Conservation (phyloP, 1,140 invertebrate species). For the Schlechtendalia chinensis region DNA sequence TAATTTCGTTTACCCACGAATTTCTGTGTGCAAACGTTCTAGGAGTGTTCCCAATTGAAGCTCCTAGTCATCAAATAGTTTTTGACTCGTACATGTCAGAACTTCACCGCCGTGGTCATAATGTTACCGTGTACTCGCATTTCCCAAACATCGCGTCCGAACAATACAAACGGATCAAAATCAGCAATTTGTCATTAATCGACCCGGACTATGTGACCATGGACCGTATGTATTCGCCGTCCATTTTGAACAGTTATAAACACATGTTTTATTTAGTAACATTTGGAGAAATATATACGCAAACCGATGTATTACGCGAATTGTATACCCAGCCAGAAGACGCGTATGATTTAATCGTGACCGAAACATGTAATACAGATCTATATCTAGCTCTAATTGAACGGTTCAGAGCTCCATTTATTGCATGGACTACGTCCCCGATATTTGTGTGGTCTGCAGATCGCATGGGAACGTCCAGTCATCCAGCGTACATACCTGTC, state of each 20-base stretch:
- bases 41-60: conserved; percentile 54
- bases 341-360: conserved; percentile 55
- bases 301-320: not conserved
- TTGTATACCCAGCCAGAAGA: conserved; percentile 51
- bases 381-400: conserved; percentile 54
- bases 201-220: not conserved
- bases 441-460: conserved; percentile 64
- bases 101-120: conserved; percentile 54
- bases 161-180: conserved; percentile 58
- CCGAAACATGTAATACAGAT: conserved; percentile 53
- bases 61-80: conserved; percentile 56
- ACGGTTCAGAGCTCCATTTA: conserved; percentile 58
- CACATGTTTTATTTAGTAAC: conserved; percentile 14
- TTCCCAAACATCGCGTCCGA: conserved; percentile 58
- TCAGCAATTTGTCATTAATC: not conserved
- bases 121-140: conserved; percentile 55
- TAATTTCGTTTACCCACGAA: not conserved
- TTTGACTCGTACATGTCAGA: conserved; percentile 55
- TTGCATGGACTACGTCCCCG: conserved; percentile 61
- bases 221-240: conserved; percentile 1
- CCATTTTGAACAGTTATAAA: conserved; percentile 11
- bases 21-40: conserved; percentile 52
- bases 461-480: conserved; percentile 53
- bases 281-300: not conserved
- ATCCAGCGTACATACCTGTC: conserved; percentile 52